phyloP scores from a whole-genome alignment of 2,888 invertebrate species.

The Pyrrhosoma nymphula region DNA sequence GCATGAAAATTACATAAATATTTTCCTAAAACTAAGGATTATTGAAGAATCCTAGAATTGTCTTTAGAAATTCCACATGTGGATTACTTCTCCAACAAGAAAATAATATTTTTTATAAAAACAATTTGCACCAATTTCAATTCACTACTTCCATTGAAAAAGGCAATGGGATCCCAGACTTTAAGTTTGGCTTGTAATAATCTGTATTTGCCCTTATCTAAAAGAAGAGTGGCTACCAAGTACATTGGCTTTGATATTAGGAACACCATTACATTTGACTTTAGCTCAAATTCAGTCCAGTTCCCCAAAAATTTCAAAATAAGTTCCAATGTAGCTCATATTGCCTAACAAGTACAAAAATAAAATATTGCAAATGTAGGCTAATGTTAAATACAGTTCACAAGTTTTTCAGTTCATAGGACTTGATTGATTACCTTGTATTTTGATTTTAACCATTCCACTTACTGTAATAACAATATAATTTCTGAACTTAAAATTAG shows the following conservation, averaged over 20 bases:
- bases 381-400: neutral
- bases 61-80: neutral
- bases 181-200: neutral
- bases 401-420: neutral
- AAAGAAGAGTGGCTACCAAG: neutral
- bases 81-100: neutral
- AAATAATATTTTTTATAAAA: neutral
- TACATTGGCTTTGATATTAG: neutral
- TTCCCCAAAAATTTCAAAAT: neutral
- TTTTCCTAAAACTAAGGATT: neutral
- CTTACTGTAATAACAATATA: neutral
- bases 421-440: neutral
- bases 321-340: neutral
- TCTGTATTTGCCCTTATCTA: neutral
- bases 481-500: neutral
- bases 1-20: neutral
- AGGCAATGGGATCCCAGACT: conserved; percentile 1
- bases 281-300: neutral
- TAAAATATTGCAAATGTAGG: neutral
- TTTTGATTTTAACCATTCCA: neutral
- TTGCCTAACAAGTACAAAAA: neutral
- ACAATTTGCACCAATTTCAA: neutral
- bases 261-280: neutral
- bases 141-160: neutral
- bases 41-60: neutral